Evolutionary conservation across 2,113 vertebrate species (phyloP).

Genomic region (Actinemys pallida): DNA sequence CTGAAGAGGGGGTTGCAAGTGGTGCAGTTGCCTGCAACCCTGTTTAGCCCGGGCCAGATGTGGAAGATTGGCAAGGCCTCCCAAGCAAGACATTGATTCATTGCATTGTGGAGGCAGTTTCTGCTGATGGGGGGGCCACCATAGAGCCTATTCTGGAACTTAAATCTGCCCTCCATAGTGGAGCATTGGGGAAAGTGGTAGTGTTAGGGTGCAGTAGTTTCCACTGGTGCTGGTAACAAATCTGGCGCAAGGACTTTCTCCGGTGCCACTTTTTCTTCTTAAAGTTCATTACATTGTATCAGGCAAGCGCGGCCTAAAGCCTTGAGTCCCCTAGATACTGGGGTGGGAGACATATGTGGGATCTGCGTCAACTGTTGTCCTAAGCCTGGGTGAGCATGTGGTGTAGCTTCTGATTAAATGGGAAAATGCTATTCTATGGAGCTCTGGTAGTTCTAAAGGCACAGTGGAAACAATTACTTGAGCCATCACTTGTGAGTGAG

Average conservation of each 20-base stretch:
- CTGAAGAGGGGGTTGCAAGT: background rate
- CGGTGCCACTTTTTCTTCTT: background rate
- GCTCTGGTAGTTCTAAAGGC: background rate
- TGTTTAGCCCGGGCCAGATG: background rate
- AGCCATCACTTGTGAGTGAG: background rate
- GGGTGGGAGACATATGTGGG: background rate
- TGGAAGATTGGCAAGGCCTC: background rate
- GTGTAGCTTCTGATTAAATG: background rate
- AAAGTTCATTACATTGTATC: background rate
- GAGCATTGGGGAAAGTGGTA: background rate
- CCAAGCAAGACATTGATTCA: background rate
- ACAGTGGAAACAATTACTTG: background rate
- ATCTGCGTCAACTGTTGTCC: background rate
- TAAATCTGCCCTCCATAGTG: background rate
- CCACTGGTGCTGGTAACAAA: background rate
- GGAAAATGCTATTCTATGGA: background rate
- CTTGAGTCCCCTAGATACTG: rapidly evolving
- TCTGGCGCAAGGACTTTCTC: background rate
- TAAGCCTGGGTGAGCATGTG: background rate
- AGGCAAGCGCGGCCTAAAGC: background rate
- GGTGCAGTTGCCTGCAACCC: background rate
- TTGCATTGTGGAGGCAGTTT: background rate
- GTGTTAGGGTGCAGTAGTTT: background rate
- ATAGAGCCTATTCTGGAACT: background rate
- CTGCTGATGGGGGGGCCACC: background rate